Base-by-base conservation (phyloP, 2,797 vertebrate genomes). In the Sus cebifrons region DNA sequence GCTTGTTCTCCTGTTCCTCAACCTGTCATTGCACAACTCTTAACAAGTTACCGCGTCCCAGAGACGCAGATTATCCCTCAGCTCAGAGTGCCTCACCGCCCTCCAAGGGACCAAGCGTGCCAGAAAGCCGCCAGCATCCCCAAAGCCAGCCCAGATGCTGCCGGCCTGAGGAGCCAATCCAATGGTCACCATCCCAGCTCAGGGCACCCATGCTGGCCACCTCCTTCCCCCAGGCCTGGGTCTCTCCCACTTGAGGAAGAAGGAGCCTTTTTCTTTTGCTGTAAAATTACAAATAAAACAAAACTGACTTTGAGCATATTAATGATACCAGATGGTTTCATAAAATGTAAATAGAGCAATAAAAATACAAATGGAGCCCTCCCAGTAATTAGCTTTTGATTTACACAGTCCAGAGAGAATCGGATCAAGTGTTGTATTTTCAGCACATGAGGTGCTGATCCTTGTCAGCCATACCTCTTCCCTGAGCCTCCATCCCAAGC, bases 311-410 rank as follows among this genome's bases (percentile, higher is more conserved):
- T 97, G 92, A 98, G 95, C 77, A 86, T 96, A 98, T 97, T 98
- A 98, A 97, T 93, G 95, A 95, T 96, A 97, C 96, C 98, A 99
- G 98, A 98, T 98, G 98, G 97, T 93, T 98, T 97, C 97, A 97
- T 98, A 98, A 98, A 98, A 98, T 97, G 97, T 97, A 98, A 99
- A 98, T 90, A 97, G 88, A 92, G 91, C 4, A 86, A 97, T 98
- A 98, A 98, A 98, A 98, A 97, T 96, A 96, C 90, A 97, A 94
- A 97, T 17, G 88, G 95, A 86, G 94, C 87, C 78, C 94, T 98
- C 97, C 58, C 25, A 90, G 87, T 27, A 92, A 98, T 98, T 98
- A 98, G 97, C 97, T 98, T 97, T 92, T 97, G 97, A 97, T 97
- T 97, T 97, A 97, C 62, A 83, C 90, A 70, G 82, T 15, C 95